A percentile compares a stretch with the other conserved stretches of the same genome.
Evolutionary conservation across 2,888 invertebrate species (phyloP).

Genomic region (Melieria crassipennis): DNA sequence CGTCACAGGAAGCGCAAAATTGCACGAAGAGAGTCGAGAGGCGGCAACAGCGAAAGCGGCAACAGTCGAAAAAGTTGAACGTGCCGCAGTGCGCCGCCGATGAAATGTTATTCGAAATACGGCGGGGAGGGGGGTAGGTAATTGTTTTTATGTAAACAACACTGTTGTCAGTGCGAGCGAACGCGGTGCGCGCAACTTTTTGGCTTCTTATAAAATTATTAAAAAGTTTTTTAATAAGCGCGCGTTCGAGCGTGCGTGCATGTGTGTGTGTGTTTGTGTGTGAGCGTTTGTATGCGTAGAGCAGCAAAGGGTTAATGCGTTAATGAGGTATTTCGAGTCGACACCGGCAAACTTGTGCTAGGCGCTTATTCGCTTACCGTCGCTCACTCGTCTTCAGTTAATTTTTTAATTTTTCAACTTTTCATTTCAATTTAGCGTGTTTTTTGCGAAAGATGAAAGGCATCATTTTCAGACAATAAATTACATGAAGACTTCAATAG

Average conservation of each 20-base stretch:
- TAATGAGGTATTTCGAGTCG: constrained; percentile 26
- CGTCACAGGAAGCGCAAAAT: neutral
- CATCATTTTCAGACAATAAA: constrained; percentile 10
- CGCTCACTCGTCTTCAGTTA: too few species aligned
- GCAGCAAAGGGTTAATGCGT: constrained; percentile 16
- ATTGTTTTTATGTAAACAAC: constrained; percentile 52
- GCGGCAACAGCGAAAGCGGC: neutral
- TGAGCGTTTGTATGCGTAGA: constrained; percentile 7
- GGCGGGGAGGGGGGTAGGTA: neutral
- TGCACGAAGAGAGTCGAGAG: neutral
- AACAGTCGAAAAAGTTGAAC: neutral
- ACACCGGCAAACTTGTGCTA: neutral
- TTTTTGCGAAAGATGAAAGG: neutral
- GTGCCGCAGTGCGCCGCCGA: neutral
- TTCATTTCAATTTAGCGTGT: too few species aligned
- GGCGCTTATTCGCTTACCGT: too few species aligned
- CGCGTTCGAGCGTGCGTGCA: constrained; percentile 17
- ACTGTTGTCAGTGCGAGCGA: constrained; percentile 28
- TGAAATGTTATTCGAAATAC: neutral
- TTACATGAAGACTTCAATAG: neutral
- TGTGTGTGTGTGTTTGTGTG: constrained; percentile 31
- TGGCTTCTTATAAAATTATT: constrained; percentile 45
- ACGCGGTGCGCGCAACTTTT: constrained; percentile 31
- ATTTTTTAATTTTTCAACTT: too few species aligned
- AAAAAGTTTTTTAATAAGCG: constrained; percentile 61